Evolutionary conservation across 2,888 invertebrate species (phyloP).

Genomic region (Heteromurus nitidus): DNA sequence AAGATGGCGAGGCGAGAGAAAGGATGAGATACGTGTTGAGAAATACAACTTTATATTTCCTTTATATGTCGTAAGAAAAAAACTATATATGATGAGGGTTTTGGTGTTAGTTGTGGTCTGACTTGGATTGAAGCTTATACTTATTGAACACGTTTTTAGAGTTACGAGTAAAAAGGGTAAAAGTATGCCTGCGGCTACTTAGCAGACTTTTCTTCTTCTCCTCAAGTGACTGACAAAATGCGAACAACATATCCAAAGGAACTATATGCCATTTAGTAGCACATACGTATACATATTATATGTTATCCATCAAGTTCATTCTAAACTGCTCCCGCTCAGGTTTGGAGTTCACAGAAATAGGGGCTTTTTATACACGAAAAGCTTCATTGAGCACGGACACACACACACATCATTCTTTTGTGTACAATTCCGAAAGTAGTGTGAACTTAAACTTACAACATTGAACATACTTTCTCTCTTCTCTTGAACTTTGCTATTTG

Average conservation of each 20-base stretch:
- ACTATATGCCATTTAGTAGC: background rate
- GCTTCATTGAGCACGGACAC: too few species aligned
- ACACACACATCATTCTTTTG: too few species aligned
- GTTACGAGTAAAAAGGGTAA: background rate
- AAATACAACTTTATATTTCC: background rate
- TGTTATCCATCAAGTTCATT: too few species aligned
- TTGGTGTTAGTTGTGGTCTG: too few species aligned
- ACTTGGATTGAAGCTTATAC: too few species aligned
- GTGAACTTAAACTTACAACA: too few species aligned
- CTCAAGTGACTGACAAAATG: slow-evolving; percentile 28
- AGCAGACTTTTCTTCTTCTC: background rate
- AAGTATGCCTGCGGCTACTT: background rate
- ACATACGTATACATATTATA: background rate
- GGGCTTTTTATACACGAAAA: background rate
- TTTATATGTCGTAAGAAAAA: too few species aligned
- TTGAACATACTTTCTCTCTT: background rate
- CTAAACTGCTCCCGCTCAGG: too few species aligned
- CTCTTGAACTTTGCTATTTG: slow-evolving; percentile 27
- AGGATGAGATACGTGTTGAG: background rate
- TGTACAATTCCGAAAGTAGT: too few species aligned
- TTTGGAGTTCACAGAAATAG: background rate
- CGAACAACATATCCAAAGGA: background rate
- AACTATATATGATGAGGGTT: too few species aligned
- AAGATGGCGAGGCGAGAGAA: background rate
- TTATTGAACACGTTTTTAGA: background rate